Conservation (phyloP, 2,113 vertebrate species). For the Mungos mungo region DNA sequence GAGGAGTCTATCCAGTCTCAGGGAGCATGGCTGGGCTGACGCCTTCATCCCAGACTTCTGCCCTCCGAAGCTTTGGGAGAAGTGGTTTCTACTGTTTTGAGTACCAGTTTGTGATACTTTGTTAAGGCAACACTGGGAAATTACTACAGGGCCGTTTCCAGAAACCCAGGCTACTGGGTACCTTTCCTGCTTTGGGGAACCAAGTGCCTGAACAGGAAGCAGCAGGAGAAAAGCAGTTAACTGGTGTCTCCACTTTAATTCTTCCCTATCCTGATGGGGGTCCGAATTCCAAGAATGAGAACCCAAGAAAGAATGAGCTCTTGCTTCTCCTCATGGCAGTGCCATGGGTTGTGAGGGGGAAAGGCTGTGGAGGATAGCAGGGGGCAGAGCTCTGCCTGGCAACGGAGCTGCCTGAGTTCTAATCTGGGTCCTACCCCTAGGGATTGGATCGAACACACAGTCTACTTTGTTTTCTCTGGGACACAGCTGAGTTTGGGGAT, state of each 20-base stretch:
- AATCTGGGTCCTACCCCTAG: background rate
- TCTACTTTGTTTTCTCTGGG: background rate
- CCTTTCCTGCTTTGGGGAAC: background rate
- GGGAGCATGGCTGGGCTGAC: background rate
- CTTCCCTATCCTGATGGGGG: fast-evolving
- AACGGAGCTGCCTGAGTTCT: background rate
- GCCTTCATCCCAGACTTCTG: background rate
- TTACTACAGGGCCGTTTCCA: background rate
- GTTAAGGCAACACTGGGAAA: background rate
- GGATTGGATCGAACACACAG: background rate
- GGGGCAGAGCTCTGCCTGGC: background rate
- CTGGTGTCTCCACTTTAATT: background rate
- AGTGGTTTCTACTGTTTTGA: background rate
- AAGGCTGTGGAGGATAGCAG: background rate
- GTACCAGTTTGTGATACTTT: background rate
- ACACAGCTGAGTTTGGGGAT: background rate
- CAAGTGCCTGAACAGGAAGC: background rate
- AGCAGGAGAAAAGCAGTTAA: background rate
- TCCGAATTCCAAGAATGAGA: background rate
- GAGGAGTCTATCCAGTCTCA: background rate
- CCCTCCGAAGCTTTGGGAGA: background rate
- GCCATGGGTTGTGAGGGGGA: background rate
- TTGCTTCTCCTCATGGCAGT: background rate
- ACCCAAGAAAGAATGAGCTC: background rate
- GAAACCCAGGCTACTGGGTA: background rate